Conservation (phyloP, 2,888 invertebrate genomes). For the Agrotis segetum region DNA sequence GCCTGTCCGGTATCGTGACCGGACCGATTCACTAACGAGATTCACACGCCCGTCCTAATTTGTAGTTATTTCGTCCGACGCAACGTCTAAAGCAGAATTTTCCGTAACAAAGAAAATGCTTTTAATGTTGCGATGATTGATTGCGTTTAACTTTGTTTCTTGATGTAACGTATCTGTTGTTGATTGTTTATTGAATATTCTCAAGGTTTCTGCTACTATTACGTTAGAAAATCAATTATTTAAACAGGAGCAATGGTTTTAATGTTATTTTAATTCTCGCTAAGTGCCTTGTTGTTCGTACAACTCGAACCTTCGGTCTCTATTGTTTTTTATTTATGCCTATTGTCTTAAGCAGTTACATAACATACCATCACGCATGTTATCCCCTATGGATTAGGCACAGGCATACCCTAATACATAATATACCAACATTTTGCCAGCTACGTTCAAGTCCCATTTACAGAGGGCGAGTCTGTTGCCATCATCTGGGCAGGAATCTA, state of each 20-base stretch:
- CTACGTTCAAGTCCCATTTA: too few relatives aligned
- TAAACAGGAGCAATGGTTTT: slow-evolving; percentile 26
- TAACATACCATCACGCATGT: background rate
- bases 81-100: slow-evolving; percentile 43
- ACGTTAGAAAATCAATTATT: slow-evolving; percentile 30
- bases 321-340: background rate
- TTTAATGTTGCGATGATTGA: slow-evolving; percentile 47
- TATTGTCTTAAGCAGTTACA: background rate
- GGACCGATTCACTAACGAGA: slow-evolving; percentile 43
- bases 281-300: slow-evolving; percentile 9
- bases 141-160: slow-evolving; percentile 31
- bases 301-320: background rate
- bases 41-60: slow-evolving; percentile 56
- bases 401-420: too few relatives aligned
- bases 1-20: slow-evolving; percentile 51
- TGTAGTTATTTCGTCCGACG: slow-evolving; percentile 33
- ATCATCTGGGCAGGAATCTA: too few relatives aligned
- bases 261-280: slow-evolving; percentile 22
- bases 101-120: slow-evolving; percentile 47
- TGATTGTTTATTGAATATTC: slow-evolving; percentile 8
- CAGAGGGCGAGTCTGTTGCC: too few relatives aligned
- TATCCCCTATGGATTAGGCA: too few relatives aligned
- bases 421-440: too few relatives aligned
- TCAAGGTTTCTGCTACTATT: slow-evolving; percentile 16
- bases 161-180: slow-evolving; percentile 6